These are phyloP conservation scores for Actinia equina DNA, from an alignment of 64 coral and sea anemone species.

Conservation along the genomic window DNA sequence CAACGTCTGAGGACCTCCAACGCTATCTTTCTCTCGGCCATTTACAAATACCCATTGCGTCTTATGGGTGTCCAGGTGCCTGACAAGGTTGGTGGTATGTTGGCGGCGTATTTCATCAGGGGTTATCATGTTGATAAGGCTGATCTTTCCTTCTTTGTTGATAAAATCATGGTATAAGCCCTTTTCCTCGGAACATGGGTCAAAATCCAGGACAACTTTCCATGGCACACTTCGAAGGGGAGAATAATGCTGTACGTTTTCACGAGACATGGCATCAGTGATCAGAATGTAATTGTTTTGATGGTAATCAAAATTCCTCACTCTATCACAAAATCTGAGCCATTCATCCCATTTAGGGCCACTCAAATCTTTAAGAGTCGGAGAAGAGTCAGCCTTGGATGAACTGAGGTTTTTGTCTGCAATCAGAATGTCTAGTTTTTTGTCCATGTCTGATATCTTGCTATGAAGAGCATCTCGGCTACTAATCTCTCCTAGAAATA, in stretches of 20 bases:
- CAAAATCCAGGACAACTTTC: constrained; percentile 82
- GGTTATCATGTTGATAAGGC: constrained; percentile 58
- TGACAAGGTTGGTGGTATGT: constrained; percentile 26
- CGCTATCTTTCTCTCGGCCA: constrained; percentile 52
- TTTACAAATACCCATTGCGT: constrained; percentile 76
- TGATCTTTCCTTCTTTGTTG: constrained; percentile 36
- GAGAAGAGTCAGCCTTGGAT: background rate
- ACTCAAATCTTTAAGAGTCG: constrained; percentile 25
- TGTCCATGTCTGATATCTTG: constrained; percentile 5
- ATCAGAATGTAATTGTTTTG: constrained; percentile 73
- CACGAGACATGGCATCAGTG: constrained; percentile 43
- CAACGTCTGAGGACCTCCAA: constrained; percentile 27
- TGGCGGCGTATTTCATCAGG: constrained; percentile 49
- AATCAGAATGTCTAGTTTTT: constrained; percentile 15
- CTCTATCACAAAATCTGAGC: constrained; percentile 59
- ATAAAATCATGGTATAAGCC: constrained; percentile 67
- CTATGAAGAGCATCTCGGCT: background rate
- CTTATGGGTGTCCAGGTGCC: constrained; percentile 52
- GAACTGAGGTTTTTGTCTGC: background rate
- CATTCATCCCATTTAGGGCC: constrained; percentile 65
- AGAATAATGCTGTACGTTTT: constrained; percentile 39
- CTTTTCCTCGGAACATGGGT: constrained; percentile 74
- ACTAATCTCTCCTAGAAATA: background rate
- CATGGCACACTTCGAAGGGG: constrained; percentile 68
- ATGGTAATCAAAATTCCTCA: constrained; percentile 53